These are phyloP conservation scores for Oreocharis arfaki DNA, from an alignment of 2,113 vertebrate species.

Conservation along the genomic window DNA sequence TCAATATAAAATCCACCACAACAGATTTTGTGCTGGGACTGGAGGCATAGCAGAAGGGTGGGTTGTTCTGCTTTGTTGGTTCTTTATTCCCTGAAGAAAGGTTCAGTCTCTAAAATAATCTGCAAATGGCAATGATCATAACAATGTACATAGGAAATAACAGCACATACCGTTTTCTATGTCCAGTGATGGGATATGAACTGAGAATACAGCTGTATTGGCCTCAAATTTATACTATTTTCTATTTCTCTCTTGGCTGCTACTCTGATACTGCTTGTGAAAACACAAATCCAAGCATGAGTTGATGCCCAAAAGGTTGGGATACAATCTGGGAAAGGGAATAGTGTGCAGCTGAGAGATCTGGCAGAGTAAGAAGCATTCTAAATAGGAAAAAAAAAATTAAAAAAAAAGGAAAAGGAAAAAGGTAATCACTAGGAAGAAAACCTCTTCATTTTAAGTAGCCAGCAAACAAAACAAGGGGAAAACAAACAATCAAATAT, in stretches of 20 bases:
- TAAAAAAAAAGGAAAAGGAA: accelerated
- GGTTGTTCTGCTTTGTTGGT: background rate
- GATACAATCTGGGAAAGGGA: background rate
- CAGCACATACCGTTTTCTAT: background rate
- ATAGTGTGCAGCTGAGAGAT: background rate
- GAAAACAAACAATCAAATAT: background rate
- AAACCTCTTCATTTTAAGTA: background rate
- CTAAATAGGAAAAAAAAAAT: background rate
- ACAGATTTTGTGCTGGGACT: background rate
- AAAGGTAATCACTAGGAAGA: background rate
- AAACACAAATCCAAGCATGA: background rate
- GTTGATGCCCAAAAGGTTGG: background rate
- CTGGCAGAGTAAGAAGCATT: background rate
- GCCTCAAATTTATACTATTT: background rate
- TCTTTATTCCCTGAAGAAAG: background rate
- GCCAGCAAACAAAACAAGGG: background rate
- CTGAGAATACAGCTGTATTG: background rate
- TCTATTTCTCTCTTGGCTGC: background rate
- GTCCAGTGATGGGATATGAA: background rate
- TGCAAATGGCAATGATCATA: background rate
- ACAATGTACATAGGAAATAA: background rate
- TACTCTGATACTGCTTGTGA: background rate
- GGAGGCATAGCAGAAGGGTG: background rate
- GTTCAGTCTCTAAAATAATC: background rate
- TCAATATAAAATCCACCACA: background rate